Evolutionary conservation across 2,797 vertebrate genomes (phyloP).

Genomic region (Eremophila alpestris): DNA sequence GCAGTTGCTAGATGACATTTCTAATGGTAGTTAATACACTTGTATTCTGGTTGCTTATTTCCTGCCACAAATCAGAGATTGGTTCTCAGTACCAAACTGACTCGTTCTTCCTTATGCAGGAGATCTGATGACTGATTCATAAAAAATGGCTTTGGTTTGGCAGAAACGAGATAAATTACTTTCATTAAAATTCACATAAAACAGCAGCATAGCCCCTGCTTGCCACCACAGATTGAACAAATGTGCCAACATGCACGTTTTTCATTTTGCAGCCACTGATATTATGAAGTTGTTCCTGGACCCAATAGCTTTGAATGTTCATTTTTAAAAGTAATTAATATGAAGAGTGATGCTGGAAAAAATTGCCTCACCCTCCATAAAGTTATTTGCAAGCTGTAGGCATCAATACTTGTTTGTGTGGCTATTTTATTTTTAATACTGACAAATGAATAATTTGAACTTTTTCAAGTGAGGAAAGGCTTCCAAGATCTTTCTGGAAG

Average conservation of each 20-base stretch:
- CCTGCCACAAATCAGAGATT: background rate
- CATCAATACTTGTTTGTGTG: background rate
- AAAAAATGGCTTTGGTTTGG: background rate
- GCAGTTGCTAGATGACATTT: background rate
- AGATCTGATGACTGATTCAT: slow-evolving; percentile 15
- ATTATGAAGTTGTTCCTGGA: slow-evolving; percentile 41
- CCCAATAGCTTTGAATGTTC: background rate
- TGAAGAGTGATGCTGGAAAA: slow-evolving; percentile 10
- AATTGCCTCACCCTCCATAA: slow-evolving; percentile 7
- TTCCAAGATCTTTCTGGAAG: slow-evolving; percentile 33
- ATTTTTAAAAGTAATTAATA: slow-evolving; percentile 40
- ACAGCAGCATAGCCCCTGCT: slow-evolving; percentile 21
- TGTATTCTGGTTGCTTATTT: slow-evolving; percentile 32
- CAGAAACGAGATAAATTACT: background rate
- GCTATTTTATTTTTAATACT: background rate
- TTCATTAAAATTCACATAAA: slow-evolving; percentile 52
- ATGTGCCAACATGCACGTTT: slow-evolving; percentile 3
- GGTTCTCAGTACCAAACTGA: background rate
- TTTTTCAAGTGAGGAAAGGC: background rate
- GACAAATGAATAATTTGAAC: background rate
- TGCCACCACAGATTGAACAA: background rate
- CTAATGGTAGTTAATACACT: background rate
- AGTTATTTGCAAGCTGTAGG: slow-evolving; percentile 38
- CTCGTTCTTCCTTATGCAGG: background rate
- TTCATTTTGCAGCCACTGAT: slow-evolving; percentile 46